A percentile compares a stretch with the other conserved stretches of the same genome.
Conservation (phyloP, 2,797 vertebrate species). For the Glossophaga mutica region DNA sequence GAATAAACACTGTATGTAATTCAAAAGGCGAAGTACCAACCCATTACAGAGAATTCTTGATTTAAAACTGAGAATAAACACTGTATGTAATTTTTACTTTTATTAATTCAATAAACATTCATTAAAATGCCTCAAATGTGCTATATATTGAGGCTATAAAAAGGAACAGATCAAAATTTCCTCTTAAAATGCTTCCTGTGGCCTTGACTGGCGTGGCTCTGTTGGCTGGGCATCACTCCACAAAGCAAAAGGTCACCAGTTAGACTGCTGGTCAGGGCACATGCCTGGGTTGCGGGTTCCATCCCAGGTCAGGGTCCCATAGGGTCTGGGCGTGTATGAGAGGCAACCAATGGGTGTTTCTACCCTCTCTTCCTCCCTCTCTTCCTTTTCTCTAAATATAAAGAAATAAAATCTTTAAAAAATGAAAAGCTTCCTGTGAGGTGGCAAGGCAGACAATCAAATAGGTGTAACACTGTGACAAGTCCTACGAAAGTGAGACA, state of each 20-base stretch:
- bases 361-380: not conserved
- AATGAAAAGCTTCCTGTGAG: not conserved
- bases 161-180: not conserved
- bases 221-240: not conserved
- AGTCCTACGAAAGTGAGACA: not conserved
- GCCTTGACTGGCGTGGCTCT: not conserved
- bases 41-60: not conserved
- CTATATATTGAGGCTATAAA: not conserved
- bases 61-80: not conserved
- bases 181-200: not conserved
- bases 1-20: not conserved
- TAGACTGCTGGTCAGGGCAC: not conserved
- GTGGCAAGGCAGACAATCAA: not conserved
- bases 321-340: not conserved
- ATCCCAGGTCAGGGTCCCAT: too few relatives aligned
- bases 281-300: not conserved
- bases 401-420: not conserved
- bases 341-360: not conserved
- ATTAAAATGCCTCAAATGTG: not conserved
- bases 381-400: not conserved
- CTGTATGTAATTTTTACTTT: not conserved
- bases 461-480: not conserved
- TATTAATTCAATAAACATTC: not conserved
- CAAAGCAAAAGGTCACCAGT: not conserved
- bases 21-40: not conserved